Conservation (phyloP, 1,140 invertebrate genomes). For the Pararge aegeria region DNA sequence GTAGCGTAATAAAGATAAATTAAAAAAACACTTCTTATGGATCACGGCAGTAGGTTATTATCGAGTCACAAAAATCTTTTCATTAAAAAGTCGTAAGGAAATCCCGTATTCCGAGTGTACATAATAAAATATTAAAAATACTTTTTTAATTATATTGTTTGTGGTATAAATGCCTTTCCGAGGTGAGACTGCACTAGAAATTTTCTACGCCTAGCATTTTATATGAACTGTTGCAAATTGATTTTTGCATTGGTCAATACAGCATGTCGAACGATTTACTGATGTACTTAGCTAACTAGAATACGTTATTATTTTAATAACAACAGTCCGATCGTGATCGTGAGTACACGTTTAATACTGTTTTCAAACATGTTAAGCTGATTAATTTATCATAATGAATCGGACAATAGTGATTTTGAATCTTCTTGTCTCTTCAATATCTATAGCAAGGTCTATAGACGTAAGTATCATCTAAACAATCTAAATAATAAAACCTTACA, state of each 20-base stretch:
- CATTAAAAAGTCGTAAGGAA: too few species aligned
- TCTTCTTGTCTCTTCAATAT: background rate
- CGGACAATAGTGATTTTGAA: background rate
- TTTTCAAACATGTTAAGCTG: slow-evolving; percentile 8
- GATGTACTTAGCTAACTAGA: background rate
- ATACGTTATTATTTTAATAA: background rate
- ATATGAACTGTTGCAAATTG: background rate
- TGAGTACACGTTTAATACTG: background rate
- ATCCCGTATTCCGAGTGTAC: too few species aligned
- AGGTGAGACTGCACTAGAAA: background rate
- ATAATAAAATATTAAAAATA: too few species aligned
- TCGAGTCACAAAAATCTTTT: too few species aligned
- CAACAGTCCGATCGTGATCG: background rate
- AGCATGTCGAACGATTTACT: too few species aligned
- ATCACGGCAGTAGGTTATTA: too few species aligned
- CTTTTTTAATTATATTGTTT: too few species aligned
- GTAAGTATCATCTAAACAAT: background rate
- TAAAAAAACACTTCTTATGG: too few species aligned
- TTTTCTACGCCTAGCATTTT: slow-evolving; percentile 5
- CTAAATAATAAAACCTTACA: too few species aligned
- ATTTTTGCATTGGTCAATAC: background rate
- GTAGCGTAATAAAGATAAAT: too few species aligned
- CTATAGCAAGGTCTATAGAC: background rate
- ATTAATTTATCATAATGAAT: slow-evolving; percentile 15
- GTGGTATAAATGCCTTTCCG: slow-evolving; percentile 3